Base-by-base conservation (phyloP, 2,797 vertebrate species). In the Chrysocyon brachyurus region DNA sequence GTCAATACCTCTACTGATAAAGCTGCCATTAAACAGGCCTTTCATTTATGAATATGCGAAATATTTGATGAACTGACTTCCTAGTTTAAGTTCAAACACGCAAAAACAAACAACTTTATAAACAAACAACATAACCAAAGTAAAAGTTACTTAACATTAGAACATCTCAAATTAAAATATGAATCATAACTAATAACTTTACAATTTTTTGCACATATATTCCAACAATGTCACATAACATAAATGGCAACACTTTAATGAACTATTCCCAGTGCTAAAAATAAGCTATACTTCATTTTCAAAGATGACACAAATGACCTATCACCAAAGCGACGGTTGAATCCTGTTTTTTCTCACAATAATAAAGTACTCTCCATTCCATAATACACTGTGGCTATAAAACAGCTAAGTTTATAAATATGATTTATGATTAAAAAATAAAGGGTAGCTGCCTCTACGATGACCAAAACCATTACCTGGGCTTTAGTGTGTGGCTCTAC, bases 11-110 rank as follows among this genome's bases (percentile, higher is more conserved):
- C 19, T 36, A 79, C 2, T 75, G 56, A 96, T n/a, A 94, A 87
- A 7, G 6, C 16, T 90, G 10, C 7, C 63, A 73, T 61, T 95
- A 86, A 66, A 82, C 46, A n/a, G 21, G 46, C 1, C 3, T 84
- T 96, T 93, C 31, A 64, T 26, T 61, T 72, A 91, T 87, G 46
- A 94, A 87, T 49, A 61, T 17, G 28, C 87, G 15, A 91, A 84
- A 64, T 88, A 46, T 36, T 33, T 75, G 68, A 88, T 81, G 9
- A 96, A 26, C 19, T 84, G 33, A 70, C 11, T 84, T 78, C 49
- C 31, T 70, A 86, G n/a, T 12, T 78, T 73, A 87, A 63, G 21
- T 95, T 96, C 79, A 96, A 90, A 96, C 8, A 59, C 5, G n/a
- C 14, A 88, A 81, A 85, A 97, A 24, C 33, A 93, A 73, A 68